Conservation (phyloP, 2,113 vertebrate species). For the Ranitomeya variabilis region DNA sequence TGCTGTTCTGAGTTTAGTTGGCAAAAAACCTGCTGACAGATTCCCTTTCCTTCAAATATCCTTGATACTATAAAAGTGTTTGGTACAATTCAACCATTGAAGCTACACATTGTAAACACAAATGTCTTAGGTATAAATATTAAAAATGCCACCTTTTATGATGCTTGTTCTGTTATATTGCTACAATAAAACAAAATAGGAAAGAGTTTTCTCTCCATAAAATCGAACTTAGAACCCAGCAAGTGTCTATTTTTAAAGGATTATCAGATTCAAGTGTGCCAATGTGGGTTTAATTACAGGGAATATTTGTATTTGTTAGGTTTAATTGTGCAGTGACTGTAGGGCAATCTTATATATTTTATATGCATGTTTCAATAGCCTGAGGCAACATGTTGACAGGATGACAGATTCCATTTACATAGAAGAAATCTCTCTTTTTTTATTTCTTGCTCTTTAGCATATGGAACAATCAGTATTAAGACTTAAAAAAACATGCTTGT, state of each 20-base stretch:
- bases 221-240: not conserved
- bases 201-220: not conserved
- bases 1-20: no score
- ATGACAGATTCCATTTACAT: conserved; percentile 31
- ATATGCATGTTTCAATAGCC: conserved; percentile 3
- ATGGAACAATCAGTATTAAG: conserved; percentile 15
- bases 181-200: not conserved
- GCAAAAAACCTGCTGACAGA: no score
- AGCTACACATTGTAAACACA: not conserved
- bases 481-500: not conserved
- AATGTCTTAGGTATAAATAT: not conserved
- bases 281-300: not conserved
- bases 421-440: conserved; percentile 10
- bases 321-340: conserved; percentile 24
- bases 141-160: not conserved
- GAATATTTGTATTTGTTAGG: conserved; percentile 19
- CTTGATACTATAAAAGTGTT: no score
- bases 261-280: conserved; percentile 9
- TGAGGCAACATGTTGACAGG: conserved; percentile 21
- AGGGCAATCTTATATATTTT: conserved; percentile 32
- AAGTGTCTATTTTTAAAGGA: conserved; percentile 1
- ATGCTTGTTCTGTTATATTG: not conserved
- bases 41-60: no score
- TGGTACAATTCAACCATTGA: no score
- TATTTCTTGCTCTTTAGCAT: not conserved